These are phyloP conservation scores for Diplodus sargus DNA, from an alignment of 2,797 vertebrate species.

Conservation along the genomic window DNA sequence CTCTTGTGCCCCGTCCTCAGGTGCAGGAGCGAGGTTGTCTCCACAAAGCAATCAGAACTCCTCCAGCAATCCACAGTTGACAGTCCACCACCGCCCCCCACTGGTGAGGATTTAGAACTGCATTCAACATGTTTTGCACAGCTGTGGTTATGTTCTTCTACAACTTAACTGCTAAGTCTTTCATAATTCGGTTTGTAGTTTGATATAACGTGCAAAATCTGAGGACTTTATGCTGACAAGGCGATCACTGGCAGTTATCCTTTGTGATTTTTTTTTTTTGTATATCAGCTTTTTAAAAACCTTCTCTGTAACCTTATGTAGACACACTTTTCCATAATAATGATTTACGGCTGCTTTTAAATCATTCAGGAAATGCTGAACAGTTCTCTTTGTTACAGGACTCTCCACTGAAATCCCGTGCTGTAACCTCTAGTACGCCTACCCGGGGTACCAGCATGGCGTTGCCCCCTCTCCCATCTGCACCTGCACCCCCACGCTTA, in stretches of 20 bases:
- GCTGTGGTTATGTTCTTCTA: background rate
- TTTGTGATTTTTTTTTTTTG: background rate
- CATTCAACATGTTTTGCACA: conserved; percentile 14
- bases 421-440: conserved; percentile 53
- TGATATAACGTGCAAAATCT: background rate
- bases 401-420: conserved; percentile 74
- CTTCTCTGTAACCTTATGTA: background rate
- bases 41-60: conserved; percentile 80
- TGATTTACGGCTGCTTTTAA: background rate
- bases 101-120: conserved; percentile 78
- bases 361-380: background rate
- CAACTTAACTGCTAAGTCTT: background rate
- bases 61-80: conserved; percentile 86
- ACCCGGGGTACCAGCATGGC: conserved; percentile 45
- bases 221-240: background rate
- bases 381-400: conserved; percentile 70
- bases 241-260: background rate
- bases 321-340: background rate
- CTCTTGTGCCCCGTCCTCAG: conserved; percentile 70
- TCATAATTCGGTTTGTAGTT: background rate
- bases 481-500: conserved; percentile 89
- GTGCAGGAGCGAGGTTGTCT: conserved; percentile 86
- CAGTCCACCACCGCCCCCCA: conserved; percentile 91
- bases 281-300: background rate
- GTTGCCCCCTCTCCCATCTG: conserved; percentile 87